Base-by-base conservation (phyloP, 2,888 invertebrate genomes). In the Lepidochitona cinerea region DNA sequence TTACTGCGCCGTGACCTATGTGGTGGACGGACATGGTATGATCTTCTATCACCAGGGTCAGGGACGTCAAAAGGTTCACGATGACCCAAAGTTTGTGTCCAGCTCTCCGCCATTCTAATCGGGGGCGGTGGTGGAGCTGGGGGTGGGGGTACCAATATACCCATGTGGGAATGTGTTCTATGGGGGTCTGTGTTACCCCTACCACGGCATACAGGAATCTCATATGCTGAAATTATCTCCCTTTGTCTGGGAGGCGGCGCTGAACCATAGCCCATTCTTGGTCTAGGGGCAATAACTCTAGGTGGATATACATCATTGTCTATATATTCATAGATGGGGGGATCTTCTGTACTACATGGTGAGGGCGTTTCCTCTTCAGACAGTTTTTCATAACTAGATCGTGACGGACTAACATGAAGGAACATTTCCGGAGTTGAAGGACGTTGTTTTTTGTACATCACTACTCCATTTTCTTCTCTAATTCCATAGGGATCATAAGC, bases 361-460 rank as follows among this genome's bases (percentile, higher is more conserved):
- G 66, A 66, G 3, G 66, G 37, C 37, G 66, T 66, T 14, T 66
- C 66, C 23, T 66, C 66, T 36, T 66, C 66, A 1, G 66, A 66
- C n/a, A 66, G 66, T 35, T 66, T 66, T 23, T 66, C 66, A 26
- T 66, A 66, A 66, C 66, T 66, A 14, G 66, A 66, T 37, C 66
- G 35, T 3, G 66, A 35, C 12, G 66, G 66, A 66, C 66, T 66
- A 37, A 66, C 37, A n/a, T 36, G 35, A 3, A 66, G 36, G 66
- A 66, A 66, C n/a, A 37, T 36, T 18, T 66, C 66, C 3, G 59
- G 59, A 23, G 59, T 59, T 23, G 59, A 59, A 23, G 59, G 59
- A 4, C 59, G 59, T 9, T 23, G 59, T 26, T 59, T 59, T 59
- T 29, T 23, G 59, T 59, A 59, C 29, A 59, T 4, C n/a, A n/a